Conservation (phyloP, 2,113 vertebrate species). For the Sylvia atricapilla region DNA sequence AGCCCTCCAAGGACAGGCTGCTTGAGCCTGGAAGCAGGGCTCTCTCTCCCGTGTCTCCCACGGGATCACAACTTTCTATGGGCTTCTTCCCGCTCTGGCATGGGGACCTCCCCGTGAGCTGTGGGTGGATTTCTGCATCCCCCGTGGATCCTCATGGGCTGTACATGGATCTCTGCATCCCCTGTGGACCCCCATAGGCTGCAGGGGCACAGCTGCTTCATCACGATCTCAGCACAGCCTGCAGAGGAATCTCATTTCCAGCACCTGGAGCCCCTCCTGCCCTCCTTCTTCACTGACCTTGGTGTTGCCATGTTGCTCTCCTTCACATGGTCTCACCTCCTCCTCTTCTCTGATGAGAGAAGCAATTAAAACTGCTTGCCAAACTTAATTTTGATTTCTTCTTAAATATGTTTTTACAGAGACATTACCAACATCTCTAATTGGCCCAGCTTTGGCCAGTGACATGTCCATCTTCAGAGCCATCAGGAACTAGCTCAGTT, state of each 20-base stretch:
- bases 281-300: neutral
- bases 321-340: neutral
- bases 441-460: too few relatives aligned
- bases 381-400: neutral
- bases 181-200: accelerated
- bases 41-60: accelerated
- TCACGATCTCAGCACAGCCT: accelerated
- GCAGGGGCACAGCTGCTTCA: neutral
- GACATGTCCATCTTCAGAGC: neutral
- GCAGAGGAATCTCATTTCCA: accelerated
- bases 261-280: accelerated
- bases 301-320: neutral
- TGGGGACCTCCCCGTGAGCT: neutral
- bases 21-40: neutral
- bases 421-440: accelerated
- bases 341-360: neutral
- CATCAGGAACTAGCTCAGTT: neutral
- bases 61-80: neutral
- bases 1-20: neutral
- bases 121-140: neutral
- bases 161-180: neutral
- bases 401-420: too few relatives aligned
- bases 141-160: neutral
- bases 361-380: accelerated
- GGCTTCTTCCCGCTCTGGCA: accelerated